Base-by-base conservation (phyloP, 2,888 invertebrate species). In the Macrophya alboannulata region DNA sequence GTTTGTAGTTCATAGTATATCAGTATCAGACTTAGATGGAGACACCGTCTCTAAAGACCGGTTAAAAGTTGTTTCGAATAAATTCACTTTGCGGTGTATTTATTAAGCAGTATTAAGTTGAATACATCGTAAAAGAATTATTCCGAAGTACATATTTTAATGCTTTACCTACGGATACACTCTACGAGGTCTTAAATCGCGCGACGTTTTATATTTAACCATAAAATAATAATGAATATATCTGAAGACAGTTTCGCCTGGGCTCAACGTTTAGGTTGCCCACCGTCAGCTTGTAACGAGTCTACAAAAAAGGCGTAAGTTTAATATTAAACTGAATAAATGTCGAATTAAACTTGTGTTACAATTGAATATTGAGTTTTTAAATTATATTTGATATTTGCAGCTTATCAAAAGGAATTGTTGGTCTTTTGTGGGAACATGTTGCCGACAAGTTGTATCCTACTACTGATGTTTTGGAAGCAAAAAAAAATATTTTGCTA, bases 341-440 rank as follows among this genome's bases (percentile, higher is more conserved):
- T 21, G 40, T 21, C 43, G 15, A 9, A 21, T 45, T 43, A 12
- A 72, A 43, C 15, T 37, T 15, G 10, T 65, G 9, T 65, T 10
- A 6, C 10, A 0, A 6, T 37, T 37, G 77, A n/a, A 21, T 51
- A 48, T 59, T 15, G 48, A 65, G 62, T 31, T 15, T 31, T 31
- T 31, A 17, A 1, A 17, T 72, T 43, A n/a, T 2, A 8, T 9
- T 37, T 74, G 0, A 74, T n/a, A 45, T 31, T 9, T 17, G 6
- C 59, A 92, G 92, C 85, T 90, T 92, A n/a, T 88, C 88, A 1
- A 89, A 88, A 85, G 92, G 91, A 85, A 86, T 90, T n/a, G 65
- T 87, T n/a, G 91, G 90, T 37, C 79, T 90, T 6, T 43, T 92
- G 21, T 92, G 92, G 92, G 91, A 92, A 65, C 89, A 91, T 65